These are phyloP conservation scores for Corythornis madagascariensis DNA, from an alignment of 2,113 vertebrate genomes.

Conservation along the genomic window DNA sequence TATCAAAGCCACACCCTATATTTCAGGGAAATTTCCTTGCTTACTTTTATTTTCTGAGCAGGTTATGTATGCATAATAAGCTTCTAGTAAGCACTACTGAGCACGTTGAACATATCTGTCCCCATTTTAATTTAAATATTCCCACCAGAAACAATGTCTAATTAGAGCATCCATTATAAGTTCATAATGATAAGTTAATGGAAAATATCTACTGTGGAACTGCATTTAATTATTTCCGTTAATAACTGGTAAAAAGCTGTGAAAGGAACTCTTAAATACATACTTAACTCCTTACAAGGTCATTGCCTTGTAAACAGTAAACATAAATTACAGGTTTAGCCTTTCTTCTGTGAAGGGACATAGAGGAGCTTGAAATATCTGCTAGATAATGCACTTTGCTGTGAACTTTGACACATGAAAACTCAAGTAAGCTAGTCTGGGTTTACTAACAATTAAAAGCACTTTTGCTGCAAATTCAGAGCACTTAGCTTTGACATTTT, in stretches of 20 bases:
- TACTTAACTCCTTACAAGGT: background rate
- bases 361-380: background rate
- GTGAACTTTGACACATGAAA: background rate
- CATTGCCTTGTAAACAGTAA: background rate
- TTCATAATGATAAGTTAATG: constrained; percentile 43
- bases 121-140: constrained; percentile 56
- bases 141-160: constrained; percentile 37
- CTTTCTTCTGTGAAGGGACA: background rate
- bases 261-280: background rate
- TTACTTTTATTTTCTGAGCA: background rate
- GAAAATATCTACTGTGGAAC: constrained; percentile 14
- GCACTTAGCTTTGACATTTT: background rate
- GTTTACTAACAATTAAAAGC: background rate
- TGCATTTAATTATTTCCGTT: constrained; percentile 34
- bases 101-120: background rate
- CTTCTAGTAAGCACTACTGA: background rate
- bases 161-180: constrained; percentile 61
- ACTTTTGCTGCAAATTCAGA: background rate
- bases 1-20: background rate
- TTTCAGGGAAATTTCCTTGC: background rate
- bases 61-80: background rate
- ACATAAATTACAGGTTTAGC: background rate
- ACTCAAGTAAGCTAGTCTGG: background rate
- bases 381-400: background rate
- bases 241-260: constrained; percentile 2